Base-by-base conservation (phyloP, 2,113 vertebrate species). In the Caranx ignobilis region DNA sequence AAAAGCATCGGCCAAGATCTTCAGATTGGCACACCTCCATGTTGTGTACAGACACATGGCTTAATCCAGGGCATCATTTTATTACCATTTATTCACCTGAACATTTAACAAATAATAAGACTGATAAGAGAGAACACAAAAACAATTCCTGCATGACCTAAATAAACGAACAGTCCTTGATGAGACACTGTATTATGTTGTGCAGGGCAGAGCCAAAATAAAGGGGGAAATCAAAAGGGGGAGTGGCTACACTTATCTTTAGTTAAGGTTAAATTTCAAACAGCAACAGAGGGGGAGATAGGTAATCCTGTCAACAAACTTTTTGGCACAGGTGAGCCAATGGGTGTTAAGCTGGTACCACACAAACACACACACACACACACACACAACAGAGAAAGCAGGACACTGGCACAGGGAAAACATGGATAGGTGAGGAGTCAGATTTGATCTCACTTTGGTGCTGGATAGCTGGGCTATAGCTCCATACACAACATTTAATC, bases 241-340 rank as follows among this genome's bases (percentile, higher is more conserved):
- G 18, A 31, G 55, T 1, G 6, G 41, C 3, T 8, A 62, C 5
- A 8, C 72, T 3, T 78, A 79, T 87, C 72, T 82, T 69, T 60
- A 45, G 50, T 69, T 21, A 2, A 4, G 65, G 86, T 83, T 90
- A 55, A 84, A 82, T 82, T 87, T 86, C 64, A 86, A 87, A 80
- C 66, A 15, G 35, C 15, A 68, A 21, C 56, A 70, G 76, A 52
- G 66, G 11, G 67, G 67, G 2, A 43, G 4, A 74, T 48, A 54
- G 21, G 21, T 52, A 61, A 43, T 45, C 13, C 39, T 54, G 48
- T 37, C 37, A 62, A 83, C 47, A 60, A 3, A 32, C 19, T 16
- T 73, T 77, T 69, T 76, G 45, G 39, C 59, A 60, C 13, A 35
- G 26, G 15, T 0, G 2, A 16, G 6, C 0, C 31, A 21, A 69